Percentiles rank a stretch among this genome's conserved stretches.
These are phyloP conservation scores for Dendrocopos noguchii DNA, from an alignment of 2,113 vertebrate species.

Conservation along the genomic window DNA sequence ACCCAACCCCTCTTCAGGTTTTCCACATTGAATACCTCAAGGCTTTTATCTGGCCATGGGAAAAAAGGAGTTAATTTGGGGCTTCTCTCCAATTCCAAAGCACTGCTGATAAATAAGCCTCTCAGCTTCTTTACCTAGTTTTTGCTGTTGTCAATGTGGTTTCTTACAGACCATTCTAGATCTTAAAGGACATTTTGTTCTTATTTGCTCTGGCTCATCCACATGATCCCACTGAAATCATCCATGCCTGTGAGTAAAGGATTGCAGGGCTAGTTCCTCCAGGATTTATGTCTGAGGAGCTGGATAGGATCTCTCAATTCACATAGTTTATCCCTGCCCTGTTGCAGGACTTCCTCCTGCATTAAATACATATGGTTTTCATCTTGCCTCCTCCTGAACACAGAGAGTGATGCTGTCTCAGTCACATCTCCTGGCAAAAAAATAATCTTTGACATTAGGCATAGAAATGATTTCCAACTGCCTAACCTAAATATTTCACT, in stretches of 20 bases:
- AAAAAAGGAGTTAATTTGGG: not conserved
- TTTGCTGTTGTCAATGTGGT: not conserved
- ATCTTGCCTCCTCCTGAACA: slow-evolving; percentile 38
- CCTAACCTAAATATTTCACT: slow-evolving; percentile 43
- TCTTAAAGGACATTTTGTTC: slow-evolving; percentile 55
- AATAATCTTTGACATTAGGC: slow-evolving; percentile 15
- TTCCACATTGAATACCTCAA: not conserved
- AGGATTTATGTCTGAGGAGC: slow-evolving; percentile 46
- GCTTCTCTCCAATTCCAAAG: not conserved
- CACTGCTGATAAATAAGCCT: not conserved
- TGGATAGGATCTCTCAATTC: slow-evolving; percentile 53
- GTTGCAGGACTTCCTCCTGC: slow-evolving; percentile 56
- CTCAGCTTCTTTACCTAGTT: not conserved
- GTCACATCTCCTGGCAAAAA: slow-evolving; percentile 64
- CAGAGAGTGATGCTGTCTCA: slow-evolving; percentile 41
- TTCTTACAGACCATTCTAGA: slow-evolving; percentile 7
- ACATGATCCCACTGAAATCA: slow-evolving; percentile 33
- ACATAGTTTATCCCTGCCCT: slow-evolving; percentile 30
- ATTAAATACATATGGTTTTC: slow-evolving; percentile 62
- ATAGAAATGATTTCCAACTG: slow-evolving; percentile 54
- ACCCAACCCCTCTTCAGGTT: not conserved
- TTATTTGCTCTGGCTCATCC: slow-evolving; percentile 42
- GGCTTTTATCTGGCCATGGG: not conserved
- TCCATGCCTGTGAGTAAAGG: not conserved
- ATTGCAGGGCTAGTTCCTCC: slow-evolving; percentile 7